Conservation (phyloP, 2,888 invertebrate species). For the Chrysolina haemoptera region DNA sequence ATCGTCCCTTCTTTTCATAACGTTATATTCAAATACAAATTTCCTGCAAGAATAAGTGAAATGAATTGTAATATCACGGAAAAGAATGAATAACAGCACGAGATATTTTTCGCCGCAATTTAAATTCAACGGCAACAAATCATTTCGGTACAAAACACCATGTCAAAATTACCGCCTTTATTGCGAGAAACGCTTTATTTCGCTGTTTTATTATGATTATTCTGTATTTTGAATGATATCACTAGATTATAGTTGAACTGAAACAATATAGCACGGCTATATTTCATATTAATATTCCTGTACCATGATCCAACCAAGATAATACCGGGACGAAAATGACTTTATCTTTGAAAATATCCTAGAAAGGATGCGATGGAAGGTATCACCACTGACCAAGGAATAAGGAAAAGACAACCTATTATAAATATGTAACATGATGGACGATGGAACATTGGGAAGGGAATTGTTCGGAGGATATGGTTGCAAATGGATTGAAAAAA, state of each 20-base stretch:
- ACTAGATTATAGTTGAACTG: constrained; percentile 24
- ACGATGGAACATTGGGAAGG: no score
- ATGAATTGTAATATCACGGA: constrained; percentile 28
- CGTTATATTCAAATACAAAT: background rate
- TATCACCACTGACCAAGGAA: no score
- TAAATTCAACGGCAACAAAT: constrained; percentile 52
- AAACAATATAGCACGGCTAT: background rate
- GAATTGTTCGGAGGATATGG: no score
- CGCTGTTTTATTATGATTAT: constrained; percentile 44
- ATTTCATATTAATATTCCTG: background rate
- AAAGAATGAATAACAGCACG: constrained; percentile 61
- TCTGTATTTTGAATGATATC: constrained; percentile 32
- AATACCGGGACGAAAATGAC: no score
- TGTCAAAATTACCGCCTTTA: constrained; percentile 51
- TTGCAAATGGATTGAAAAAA: no score
- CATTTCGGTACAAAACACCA: constrained; percentile 43
- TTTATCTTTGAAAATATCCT: no score
- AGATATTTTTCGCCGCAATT: constrained; percentile 61
- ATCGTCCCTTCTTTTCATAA: no score
- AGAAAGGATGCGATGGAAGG: no score
- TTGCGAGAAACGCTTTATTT: constrained; percentile 50
- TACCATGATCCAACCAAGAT: background rate
- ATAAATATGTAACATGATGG: no score
- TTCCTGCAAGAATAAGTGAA: background rate
- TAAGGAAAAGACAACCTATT: no score